phyloP scores from a whole-genome alignment of 2,888 invertebrate species.

The Pyrochroa serraticornis region DNA sequence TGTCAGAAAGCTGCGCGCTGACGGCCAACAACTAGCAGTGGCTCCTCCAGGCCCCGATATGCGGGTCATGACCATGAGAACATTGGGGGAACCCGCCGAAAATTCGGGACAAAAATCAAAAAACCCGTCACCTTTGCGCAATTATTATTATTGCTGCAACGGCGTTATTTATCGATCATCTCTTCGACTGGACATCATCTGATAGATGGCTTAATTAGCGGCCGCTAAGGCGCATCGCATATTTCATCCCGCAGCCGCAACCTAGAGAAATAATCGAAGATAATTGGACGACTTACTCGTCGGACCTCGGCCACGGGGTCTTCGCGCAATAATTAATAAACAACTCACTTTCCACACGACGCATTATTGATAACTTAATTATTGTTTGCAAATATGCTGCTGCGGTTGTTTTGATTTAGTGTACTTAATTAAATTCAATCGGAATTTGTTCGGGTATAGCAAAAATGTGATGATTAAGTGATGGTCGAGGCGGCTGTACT shows the following conservation, averaged over 20 bases:
- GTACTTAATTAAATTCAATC: slow-evolving; percentile 14
- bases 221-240: slow-evolving; percentile 50
- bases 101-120: slow-evolving; percentile 1
- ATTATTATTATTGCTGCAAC: not conserved
- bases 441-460: not conserved
- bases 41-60: slow-evolving; percentile 21
- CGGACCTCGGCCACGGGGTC: slow-evolving; percentile 32
- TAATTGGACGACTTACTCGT: slow-evolving; percentile 53
- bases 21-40: slow-evolving; percentile 15
- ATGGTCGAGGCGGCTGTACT: not conserved
- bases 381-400: slow-evolving; percentile 29
- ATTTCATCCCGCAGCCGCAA: slow-evolving; percentile 49
- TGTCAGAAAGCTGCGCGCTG: slow-evolving; percentile 48
- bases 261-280: slow-evolving; percentile 54
- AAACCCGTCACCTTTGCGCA: slow-evolving; percentile 23
- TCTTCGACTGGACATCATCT: slow-evolving; percentile 43
- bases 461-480: slow-evolving; percentile 3
- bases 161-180: slow-evolving; percentile 4
- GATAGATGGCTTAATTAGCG: slow-evolving; percentile 57
- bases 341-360: slow-evolving; percentile 32
- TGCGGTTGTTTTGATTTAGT: slow-evolving; percentile 14
- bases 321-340: slow-evolving; percentile 35
- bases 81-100: slow-evolving; percentile 1
- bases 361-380: slow-evolving; percentile 47
- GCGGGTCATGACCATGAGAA: slow-evolving; percentile 38